These are phyloP conservation scores for Notechis scutatus DNA, from an alignment of 2,113 vertebrate species.

Conservation along the genomic window DNA sequence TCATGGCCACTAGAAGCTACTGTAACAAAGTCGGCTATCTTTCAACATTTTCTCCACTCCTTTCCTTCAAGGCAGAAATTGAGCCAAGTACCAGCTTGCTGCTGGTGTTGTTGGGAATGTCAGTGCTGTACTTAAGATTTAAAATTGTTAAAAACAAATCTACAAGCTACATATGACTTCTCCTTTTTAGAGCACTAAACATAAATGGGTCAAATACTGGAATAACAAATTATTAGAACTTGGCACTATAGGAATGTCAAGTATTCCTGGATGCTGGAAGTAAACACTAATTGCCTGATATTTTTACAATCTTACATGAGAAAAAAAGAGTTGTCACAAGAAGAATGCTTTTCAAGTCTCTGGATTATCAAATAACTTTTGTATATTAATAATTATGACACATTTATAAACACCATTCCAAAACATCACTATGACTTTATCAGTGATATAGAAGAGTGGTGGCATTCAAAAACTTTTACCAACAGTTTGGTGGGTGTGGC, in stretches of 20 bases:
- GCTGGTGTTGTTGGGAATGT: background rate
- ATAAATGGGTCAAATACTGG: background rate
- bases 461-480: too few species aligned
- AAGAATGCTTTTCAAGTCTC: background rate
- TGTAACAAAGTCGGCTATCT: background rate
- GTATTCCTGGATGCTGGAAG: background rate
- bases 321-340: background rate
- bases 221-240: background rate
- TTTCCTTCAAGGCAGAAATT: slow-evolving; percentile 4
- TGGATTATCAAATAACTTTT: background rate
- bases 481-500: too few species aligned
- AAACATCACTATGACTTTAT: background rate
- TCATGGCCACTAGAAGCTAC: background rate
- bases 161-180: background rate
- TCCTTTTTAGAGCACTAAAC: background rate
- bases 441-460: background rate
- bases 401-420: background rate
- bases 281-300: background rate
- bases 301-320: background rate
- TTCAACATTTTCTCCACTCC: slow-evolving; percentile 5
- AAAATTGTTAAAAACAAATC: background rate
- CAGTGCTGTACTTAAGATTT: background rate
- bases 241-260: background rate
- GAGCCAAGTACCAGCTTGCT: background rate
- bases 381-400: background rate